phyloP scores from a whole-genome alignment of 2,113 vertebrate genomes.

The Microcebus jonahi region DNA sequence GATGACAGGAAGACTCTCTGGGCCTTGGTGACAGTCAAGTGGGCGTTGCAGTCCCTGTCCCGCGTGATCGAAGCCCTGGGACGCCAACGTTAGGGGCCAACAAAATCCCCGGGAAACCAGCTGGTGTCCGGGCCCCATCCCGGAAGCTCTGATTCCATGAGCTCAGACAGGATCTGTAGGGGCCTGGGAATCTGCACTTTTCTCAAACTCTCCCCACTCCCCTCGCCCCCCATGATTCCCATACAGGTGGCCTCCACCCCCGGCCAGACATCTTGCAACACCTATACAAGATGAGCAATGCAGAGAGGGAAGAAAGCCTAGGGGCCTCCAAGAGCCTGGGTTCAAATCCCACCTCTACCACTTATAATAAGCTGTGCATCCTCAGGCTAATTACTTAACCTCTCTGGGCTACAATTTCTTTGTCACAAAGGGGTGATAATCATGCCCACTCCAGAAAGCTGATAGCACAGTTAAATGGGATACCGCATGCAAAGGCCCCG shows the following conservation, averaged over 20 bases:
- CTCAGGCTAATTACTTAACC: background rate
- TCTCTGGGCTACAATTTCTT: background rate
- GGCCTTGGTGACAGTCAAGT: background rate
- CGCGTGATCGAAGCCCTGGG: rapidly evolving
- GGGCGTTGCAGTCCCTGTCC: background rate
- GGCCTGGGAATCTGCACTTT: background rate
- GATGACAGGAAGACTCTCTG: background rate
- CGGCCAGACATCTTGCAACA: background rate
- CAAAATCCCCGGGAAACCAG: background rate
- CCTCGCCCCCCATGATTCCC: too few species aligned
- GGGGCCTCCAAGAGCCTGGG: background rate
- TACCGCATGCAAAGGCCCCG: background rate
- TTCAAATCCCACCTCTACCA: background rate
- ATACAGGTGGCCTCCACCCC: rapidly evolving
- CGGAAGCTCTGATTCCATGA: background rate
- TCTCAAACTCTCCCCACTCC: background rate
- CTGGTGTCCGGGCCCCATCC: background rate
- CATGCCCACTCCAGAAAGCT: background rate
- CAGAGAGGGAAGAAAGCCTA: background rate
- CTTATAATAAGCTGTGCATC: background rate
- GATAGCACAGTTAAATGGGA: background rate
- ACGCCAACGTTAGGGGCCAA: background rate
- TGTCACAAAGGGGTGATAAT: background rate
- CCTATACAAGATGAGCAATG: background rate
- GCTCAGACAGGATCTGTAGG: background rate